A percentile compares a stretch with the other conserved stretches of the same genome.
These are phyloP conservation scores for Lytechinus variegatus DNA, from an alignment of 35 echinoderm and acorn worm genomes.

Conservation along the genomic window DNA sequence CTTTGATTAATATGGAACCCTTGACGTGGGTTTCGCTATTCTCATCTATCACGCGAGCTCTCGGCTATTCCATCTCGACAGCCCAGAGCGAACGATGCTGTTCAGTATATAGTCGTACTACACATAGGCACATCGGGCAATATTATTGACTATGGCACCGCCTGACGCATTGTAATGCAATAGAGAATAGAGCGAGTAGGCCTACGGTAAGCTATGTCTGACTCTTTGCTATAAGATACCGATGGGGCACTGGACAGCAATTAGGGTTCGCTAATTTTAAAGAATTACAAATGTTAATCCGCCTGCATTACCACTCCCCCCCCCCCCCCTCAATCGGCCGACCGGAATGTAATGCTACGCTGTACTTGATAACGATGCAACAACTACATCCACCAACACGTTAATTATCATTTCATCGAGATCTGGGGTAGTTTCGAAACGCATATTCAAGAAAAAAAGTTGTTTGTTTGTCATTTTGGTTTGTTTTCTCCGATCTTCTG, in stretches of 20 bases:
- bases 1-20: constrained; percentile 19
- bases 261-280: constrained; percentile 40
- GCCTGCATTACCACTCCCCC: not conserved
- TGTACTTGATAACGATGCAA: no score
- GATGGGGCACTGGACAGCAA: not conserved
- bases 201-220: not conserved
- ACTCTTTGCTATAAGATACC: not conserved
- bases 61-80: not conserved
- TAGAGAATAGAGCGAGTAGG: not conserved
- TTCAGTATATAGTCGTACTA: not conserved
- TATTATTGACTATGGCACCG: constrained; percentile 3
- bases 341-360: not conserved
- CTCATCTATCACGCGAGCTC: not conserved
- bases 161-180: not conserved
- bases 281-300: constrained; percentile 23
- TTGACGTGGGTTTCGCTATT: constrained; percentile 1
- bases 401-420: not conserved
- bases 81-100: not conserved
- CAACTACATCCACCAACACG: not conserved
- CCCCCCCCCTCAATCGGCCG: not conserved
- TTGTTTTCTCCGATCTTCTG: not conserved
- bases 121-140: not conserved
- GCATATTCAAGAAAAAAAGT: not conserved
- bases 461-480: constrained; percentile 1
- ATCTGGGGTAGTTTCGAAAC: not conserved